These are phyloP conservation scores for Oryzias curvinotus DNA, from an alignment of 2,113 vertebrate species.

Conservation along the genomic window DNA sequence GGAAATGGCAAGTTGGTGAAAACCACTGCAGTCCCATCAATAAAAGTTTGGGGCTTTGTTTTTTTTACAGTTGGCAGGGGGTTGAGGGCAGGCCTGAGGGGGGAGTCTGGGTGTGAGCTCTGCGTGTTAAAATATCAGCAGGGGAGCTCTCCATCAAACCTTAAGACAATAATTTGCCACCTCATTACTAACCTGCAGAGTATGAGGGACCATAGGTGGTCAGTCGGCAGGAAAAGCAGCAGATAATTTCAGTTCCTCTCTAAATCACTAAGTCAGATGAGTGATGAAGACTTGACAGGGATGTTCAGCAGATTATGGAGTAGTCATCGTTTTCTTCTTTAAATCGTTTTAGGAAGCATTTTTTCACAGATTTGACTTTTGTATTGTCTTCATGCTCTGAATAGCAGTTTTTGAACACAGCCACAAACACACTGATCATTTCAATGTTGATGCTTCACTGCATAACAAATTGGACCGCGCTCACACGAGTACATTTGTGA, in stretches of 20 bases:
- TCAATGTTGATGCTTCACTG: too few relatives aligned
- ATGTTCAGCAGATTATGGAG: too few relatives aligned
- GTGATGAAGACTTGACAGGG: background rate
- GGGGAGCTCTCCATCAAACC: slow-evolving; percentile 73
- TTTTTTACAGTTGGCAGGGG: slow-evolving; percentile 69
- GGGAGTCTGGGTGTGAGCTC: slow-evolving; percentile 34
- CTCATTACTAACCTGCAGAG: slow-evolving; percentile 74
- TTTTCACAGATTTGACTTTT: too few relatives aligned
- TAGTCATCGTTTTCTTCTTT: too few relatives aligned
- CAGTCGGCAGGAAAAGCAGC: background rate
- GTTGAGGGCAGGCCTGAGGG: slow-evolving; percentile 39
- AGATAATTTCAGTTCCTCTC: slow-evolving; percentile 3
- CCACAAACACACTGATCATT: too few relatives aligned
- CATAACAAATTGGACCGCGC: too few relatives aligned
- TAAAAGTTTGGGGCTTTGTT: slow-evolving; percentile 72
- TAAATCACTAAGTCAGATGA: background rate
- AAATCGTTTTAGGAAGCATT: too few relatives aligned
- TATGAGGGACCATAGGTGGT: slow-evolving; percentile 38
- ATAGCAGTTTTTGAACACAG: too few relatives aligned
- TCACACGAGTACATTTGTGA: too few relatives aligned
- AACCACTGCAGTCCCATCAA: slow-evolving; percentile 76
- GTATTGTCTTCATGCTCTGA: too few relatives aligned
- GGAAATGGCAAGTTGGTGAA: slow-evolving; percentile 76
- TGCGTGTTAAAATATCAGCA: slow-evolving; percentile 62
- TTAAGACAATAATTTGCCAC: slow-evolving; percentile 81